Percentiles rank a stretch among this genome's conserved stretches.
These are phyloP conservation scores for Plumapathes pennacea DNA, from an alignment of 92 coral and sea anemone species.

Conservation along the genomic window DNA sequence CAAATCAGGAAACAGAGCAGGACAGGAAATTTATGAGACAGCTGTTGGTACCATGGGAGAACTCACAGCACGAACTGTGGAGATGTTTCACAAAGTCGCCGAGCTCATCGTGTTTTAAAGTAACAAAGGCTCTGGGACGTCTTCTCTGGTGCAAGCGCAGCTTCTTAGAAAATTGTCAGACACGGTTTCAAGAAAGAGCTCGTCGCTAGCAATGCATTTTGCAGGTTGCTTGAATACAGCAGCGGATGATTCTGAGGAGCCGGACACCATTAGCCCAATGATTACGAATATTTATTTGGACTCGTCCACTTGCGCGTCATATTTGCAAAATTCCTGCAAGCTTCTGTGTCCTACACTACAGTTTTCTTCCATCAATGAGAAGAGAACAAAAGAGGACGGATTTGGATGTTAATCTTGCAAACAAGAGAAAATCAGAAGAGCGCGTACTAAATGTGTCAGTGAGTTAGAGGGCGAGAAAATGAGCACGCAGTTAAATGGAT, in stretches of 20 bases:
- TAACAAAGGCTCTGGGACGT: slow-evolving; percentile 54
- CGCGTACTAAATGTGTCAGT: too few relatives aligned
- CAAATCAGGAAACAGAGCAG: slow-evolving; percentile 53
- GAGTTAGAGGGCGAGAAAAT: too few relatives aligned
- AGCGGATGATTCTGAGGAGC: slow-evolving; percentile 79
- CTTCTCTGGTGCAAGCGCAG: slow-evolving; percentile 83
- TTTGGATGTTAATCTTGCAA: too few relatives aligned
- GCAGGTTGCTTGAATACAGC: slow-evolving; percentile 91
- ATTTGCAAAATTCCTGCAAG: slow-evolving; percentile 84
- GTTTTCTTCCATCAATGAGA: slow-evolving; percentile 76
- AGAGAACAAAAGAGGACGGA: too few relatives aligned
- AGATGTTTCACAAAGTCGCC: slow-evolving; percentile 91
- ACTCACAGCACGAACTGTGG: slow-evolving; percentile 86
- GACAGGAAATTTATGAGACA: slow-evolving; percentile 59
- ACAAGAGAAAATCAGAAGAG: too few relatives aligned
- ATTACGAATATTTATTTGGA: slow-evolving; percentile 90
- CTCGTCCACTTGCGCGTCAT: slow-evolving; percentile 86
- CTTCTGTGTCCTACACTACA: slow-evolving; percentile 85
- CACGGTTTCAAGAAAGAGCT: slow-evolving; percentile 72
- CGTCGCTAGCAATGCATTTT: slow-evolving; percentile 69
- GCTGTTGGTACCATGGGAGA: slow-evolving; percentile 89
- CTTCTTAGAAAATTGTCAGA: slow-evolving; percentile 66
- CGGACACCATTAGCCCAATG: slow-evolving; percentile 80
- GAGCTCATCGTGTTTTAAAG: slow-evolving; percentile 77
- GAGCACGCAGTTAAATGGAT: too few relatives aligned